Conservation (phyloP, 2,888 invertebrate genomes). For the Alloscopus bannaensis region DNA sequence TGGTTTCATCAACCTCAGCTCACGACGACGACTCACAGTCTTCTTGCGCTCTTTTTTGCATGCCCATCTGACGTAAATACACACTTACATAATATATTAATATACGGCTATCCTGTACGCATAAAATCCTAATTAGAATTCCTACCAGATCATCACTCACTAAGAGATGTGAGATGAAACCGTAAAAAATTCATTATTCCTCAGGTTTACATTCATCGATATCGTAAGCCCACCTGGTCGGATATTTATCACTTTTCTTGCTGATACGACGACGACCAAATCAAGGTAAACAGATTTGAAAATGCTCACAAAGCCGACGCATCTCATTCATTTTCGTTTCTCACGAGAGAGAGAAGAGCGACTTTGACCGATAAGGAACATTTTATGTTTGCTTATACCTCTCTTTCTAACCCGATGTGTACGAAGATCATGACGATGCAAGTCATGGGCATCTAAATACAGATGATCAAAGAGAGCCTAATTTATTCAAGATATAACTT, state of each 20-base stretch:
- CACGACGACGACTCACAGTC: no score
- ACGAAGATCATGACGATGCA: constrained; percentile 15
- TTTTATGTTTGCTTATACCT: constrained; percentile 33
- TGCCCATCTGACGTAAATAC: background rate
- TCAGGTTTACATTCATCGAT: constrained; percentile 51
- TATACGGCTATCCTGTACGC: constrained; percentile 18
- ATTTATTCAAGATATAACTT: no score
- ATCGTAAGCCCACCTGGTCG: constrained; percentile 46
- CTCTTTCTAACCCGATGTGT: background rate
- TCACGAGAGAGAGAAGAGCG: constrained; percentile 30
- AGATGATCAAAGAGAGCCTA: no score
- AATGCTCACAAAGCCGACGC: constrained; percentile 40
- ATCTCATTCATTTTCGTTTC: constrained; percentile 50
- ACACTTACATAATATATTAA: background rate
- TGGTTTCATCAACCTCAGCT: no score
- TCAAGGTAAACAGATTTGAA: constrained; percentile 53
- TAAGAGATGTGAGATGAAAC: constrained; percentile 45
- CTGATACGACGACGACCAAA: constrained; percentile 42
- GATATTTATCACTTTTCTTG: constrained; percentile 56
- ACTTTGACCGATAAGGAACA: constrained; percentile 56
- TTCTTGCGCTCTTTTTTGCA: no score
- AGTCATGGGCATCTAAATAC: no score
- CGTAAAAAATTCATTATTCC: constrained; percentile 57
- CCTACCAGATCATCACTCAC: constrained; percentile 60
- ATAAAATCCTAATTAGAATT: constrained; percentile 65